Percentiles rank a stretch among this genome's conserved stretches.
Evolutionary conservation across 2,888 invertebrate genomes (phyloP).

Genomic region (Agonopterix heracliana): DNA sequence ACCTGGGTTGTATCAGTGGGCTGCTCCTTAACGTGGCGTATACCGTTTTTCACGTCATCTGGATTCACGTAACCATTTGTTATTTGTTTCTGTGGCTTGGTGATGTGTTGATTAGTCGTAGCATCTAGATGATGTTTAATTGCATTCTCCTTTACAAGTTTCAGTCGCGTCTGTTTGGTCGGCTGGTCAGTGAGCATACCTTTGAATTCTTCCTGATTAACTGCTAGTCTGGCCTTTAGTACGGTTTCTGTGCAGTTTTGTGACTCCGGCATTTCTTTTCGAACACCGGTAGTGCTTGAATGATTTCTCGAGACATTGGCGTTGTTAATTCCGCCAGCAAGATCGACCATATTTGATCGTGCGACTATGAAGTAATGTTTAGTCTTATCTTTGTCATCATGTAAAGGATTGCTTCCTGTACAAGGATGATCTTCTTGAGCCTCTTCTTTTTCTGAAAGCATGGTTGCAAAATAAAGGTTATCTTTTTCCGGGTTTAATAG

Average conservation of each 20-base stretch:
- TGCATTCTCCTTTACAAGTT: conserved; percentile 52
- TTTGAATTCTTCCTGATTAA: conserved; percentile 42
- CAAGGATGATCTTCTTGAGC: conserved; percentile 15
- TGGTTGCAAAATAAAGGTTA: conserved; percentile 42
- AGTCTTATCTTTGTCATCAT: conserved; percentile 48
- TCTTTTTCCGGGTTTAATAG: conserved; percentile 70
- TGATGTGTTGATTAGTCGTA: conserved; percentile 59
- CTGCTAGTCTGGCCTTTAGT: conserved; percentile 55
- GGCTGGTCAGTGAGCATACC: conserved; percentile 28
- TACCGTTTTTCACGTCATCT: conserved; percentile 35
- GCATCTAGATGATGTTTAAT: conserved; percentile 63
- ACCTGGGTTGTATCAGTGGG: too few species aligned
- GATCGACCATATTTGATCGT: conserved; percentile 26
- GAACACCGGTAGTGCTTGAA: conserved; percentile 45
- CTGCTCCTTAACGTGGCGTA: too few species aligned
- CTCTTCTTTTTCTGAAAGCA: conserved; percentile 38
- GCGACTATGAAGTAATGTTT: conserved; percentile 31
- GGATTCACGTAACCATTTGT: conserved; percentile 61
- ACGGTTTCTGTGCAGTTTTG: conserved; percentile 47
- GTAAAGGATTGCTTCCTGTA: conserved; percentile 32
- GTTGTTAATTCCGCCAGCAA: conserved; percentile 61
- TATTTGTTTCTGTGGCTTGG: conserved; percentile 48
- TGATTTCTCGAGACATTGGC: conserved; percentile 58
- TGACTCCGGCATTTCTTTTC: conserved; percentile 27
- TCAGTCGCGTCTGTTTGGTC: conserved; percentile 50